Conservation (phyloP, 2,113 vertebrate genomes). For the Charina bottae region DNA sequence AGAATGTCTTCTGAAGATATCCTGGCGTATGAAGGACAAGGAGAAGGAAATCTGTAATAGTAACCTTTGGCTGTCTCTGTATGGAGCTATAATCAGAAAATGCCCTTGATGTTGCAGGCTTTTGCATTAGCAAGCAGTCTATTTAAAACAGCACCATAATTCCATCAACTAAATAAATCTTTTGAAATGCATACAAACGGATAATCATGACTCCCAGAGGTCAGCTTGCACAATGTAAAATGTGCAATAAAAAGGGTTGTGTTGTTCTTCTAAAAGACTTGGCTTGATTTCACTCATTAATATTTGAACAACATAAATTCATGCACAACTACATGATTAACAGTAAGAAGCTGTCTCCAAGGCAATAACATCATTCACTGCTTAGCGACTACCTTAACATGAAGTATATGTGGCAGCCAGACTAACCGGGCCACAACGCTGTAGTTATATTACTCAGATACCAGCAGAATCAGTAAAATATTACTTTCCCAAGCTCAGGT, state of each 20-base stretch:
- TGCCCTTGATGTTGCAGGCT: slow-evolving; percentile 49
- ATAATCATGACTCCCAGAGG: slow-evolving; percentile 18
- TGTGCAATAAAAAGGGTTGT: slow-evolving; percentile 14
- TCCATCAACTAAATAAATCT: slow-evolving; percentile 60
- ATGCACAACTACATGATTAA: background rate
- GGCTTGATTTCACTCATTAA: slow-evolving; percentile 51
- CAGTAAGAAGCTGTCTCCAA: slow-evolving; percentile 30
- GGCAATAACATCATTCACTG: slow-evolving; percentile 22
- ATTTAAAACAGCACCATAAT: slow-evolving; percentile 58
- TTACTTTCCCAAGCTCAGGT: background rate
- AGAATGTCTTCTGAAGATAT: slow-evolving; percentile 56
- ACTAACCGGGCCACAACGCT: background rate
- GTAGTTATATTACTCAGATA: background rate
- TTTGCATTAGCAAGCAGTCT: slow-evolving; percentile 64
- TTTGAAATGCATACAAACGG: slow-evolving; percentile 46
- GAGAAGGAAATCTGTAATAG: slow-evolving; percentile 47
- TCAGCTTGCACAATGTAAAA: slow-evolving; percentile 55
- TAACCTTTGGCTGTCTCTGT: slow-evolving; percentile 50
- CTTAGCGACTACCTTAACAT: background rate
- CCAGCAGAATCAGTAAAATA: background rate
- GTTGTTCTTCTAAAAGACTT: slow-evolving; percentile 33
- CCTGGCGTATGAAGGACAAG: slow-evolving; percentile 33
- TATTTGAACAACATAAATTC: slow-evolving; percentile 31
- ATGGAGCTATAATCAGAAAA: slow-evolving; percentile 61
- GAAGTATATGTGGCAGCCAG: slow-evolving; percentile 3